Percentiles rank a stretch among this genome's conserved stretches.
Conservation (phyloP, 2,888 invertebrate genomes). For the Neoaliturus tenellus region DNA sequence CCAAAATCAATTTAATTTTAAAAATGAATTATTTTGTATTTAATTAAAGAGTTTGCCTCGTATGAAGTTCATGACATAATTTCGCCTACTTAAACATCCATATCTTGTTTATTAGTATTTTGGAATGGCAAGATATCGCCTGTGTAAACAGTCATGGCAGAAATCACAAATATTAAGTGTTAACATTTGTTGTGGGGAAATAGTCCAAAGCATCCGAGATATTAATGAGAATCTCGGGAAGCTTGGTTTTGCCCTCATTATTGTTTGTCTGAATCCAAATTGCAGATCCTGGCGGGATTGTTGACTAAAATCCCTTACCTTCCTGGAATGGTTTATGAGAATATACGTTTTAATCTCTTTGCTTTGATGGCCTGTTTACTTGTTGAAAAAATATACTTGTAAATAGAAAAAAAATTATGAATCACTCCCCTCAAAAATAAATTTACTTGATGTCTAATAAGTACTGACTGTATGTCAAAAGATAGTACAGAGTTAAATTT, state of each 20-base stretch:
- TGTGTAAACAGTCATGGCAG: background rate
- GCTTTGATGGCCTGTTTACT: too few relatives aligned
- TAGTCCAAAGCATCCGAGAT: background rate
- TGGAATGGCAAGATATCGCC: background rate
- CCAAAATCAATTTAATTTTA: too few relatives aligned
- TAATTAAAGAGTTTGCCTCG: too few relatives aligned
- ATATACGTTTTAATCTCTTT: background rate
- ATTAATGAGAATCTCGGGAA: slow-evolving; percentile 16
- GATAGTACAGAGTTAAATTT: background rate
- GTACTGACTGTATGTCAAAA: too few relatives aligned
- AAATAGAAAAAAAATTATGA: too few relatives aligned
- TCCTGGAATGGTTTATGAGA: background rate
- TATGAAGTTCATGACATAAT: too few relatives aligned
- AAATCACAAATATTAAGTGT: background rate
- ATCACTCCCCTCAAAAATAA: too few relatives aligned
- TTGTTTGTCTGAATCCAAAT: slow-evolving; percentile 26
- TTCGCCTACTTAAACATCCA: too few relatives aligned
- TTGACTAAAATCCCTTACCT: background rate
- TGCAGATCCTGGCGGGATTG: background rate
- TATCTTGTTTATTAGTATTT: background rate
- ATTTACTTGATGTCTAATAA: too few relatives aligned
- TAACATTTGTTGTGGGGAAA: slow-evolving; percentile 17
- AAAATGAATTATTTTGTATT: too few relatives aligned
- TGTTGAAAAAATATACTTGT: too few relatives aligned
- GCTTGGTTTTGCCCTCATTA: background rate